A percentile compares a stretch with the other conserved stretches of the same genome.
Conservation (phyloP, 2,797 vertebrate genomes). For the Xyrichtys novacula region DNA sequence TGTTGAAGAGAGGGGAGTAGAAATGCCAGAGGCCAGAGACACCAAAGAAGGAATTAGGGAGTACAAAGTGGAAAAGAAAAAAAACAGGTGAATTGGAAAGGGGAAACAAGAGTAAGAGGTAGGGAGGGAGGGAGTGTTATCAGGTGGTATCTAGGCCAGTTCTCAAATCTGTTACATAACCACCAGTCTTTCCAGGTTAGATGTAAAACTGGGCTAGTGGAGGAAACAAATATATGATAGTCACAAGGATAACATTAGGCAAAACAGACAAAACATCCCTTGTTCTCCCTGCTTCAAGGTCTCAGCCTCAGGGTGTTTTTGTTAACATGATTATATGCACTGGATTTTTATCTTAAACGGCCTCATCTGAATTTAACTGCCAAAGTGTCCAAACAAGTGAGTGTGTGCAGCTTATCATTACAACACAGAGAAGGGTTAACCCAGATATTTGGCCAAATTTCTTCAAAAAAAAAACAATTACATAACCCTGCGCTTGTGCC, state of each 20-base stretch:
- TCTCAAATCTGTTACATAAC: slow-evolving; percentile 79
- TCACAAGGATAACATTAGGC: slow-evolving; percentile 53
- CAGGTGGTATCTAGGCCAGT: slow-evolving; percentile 75
- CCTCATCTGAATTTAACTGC: not conserved
- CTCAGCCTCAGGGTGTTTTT: not conserved
- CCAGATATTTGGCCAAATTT: not conserved
- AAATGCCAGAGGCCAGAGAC: slow-evolving; percentile 29
- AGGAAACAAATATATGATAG: slow-evolving; percentile 61
- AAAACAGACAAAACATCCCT: slow-evolving; percentile 36
- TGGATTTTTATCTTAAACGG: slow-evolving; percentile 8
- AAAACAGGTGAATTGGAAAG: slow-evolving; percentile 39
- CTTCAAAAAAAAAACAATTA: slow-evolving; percentile 56
- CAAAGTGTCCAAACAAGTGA: slow-evolving; percentile 17
- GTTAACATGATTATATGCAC: not conserved
- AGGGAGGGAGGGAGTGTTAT: slow-evolving; percentile 52
- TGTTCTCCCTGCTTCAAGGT: slow-evolving; percentile 22
- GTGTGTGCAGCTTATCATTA: slow-evolving; percentile 7
- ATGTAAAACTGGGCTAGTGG: slow-evolving; percentile 65
- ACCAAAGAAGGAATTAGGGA: slow-evolving; percentile 40
- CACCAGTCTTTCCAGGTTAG: slow-evolving; percentile 76
- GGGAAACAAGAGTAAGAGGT: slow-evolving; percentile 39
- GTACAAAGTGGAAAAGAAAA: slow-evolving; percentile 12
- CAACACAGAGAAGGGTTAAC: slow-evolving; percentile 13
- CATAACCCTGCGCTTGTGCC: slow-evolving; percentile 61
- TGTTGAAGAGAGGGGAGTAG: slow-evolving; percentile 5